Base-by-base conservation (phyloP, 2,113 vertebrate genomes). In the Aix galericulata region DNA sequence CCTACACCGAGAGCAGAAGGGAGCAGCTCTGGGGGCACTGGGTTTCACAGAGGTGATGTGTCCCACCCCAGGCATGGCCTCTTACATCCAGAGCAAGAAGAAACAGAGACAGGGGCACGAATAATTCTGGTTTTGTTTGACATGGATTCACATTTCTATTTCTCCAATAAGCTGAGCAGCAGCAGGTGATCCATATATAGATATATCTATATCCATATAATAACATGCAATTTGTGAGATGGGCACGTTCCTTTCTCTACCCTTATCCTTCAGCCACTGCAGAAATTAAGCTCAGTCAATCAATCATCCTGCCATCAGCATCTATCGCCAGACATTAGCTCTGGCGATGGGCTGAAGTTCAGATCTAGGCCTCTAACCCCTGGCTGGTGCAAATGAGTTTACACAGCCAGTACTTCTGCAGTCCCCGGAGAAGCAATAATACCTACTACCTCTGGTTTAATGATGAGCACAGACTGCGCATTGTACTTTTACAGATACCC, bases 241-340 rank as follows among this genome's bases (percentile, higher is more conserved):
- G 71, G 66, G 91, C 83, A 42, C 42, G 62, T 76, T 66, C 81
- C 48, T 84, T 91, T 91, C 77, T 53, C 69, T 76, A 25, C 11
- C 44, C n/a, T 32, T 66, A 40, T 32, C 44, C 23, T 64, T 80
- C 93, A 80, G 31, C 32, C 87, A 83, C 56, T 8, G 20, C 62
- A 88, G 75, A 88, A 93, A 91, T 95, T 92, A 91, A 86, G 87
- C 69, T 71, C 84, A 82, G 66, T 50, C 96, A 92, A 75, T 91
- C 94, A 82, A 32, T 97, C 89, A 85, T 69, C 62, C 79, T 82
- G 55, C 91, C 77, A 52, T 71, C 85, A 94, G 79, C 60, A 67
- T 62, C 79, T 66, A 86, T 94, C 87, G 77, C 80, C 60, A 66
- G 64, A 27, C 42, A 85, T 91, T 83, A 94, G 90, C 60, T 71